A percentile compares a stretch with the other conserved stretches of the same genome.
phyloP scores from a whole-genome alignment of 2,797 vertebrate genomes.

The Rhadinocentrus ornatus region DNA sequence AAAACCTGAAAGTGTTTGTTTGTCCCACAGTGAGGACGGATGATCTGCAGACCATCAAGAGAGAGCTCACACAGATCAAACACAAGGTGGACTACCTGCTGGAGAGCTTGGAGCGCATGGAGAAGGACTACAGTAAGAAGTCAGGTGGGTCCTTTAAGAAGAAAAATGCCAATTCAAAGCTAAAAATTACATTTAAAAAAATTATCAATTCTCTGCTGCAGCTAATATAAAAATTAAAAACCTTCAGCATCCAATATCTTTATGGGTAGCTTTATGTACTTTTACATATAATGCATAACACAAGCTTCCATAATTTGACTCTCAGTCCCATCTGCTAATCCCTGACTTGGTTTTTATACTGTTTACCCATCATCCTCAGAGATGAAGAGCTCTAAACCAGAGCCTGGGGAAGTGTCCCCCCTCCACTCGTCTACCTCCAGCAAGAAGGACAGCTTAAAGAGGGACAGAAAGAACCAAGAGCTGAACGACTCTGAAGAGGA shows the following conservation, averaged over 20 bases:
- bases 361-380: constrained; percentile 57
- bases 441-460: constrained; percentile 81
- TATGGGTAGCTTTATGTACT: no score
- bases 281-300: not conserved
- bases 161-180: not conserved
- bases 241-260: not conserved
- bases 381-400: constrained; percentile 81
- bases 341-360: not conserved
- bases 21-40: constrained; percentile 84
- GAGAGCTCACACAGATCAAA: constrained; percentile 90
- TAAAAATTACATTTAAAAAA: not conserved
- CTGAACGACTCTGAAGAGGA: constrained; percentile 88
- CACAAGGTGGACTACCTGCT: constrained; percentile 91
- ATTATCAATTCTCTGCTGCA: no score
- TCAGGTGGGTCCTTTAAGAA: constrained; percentile 67
- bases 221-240: no score
- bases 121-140: constrained; percentile 89
- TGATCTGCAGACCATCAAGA: constrained; percentile 90
- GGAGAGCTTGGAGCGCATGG: constrained; percentile 90
- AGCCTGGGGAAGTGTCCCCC: constrained; percentile 82
- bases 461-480: constrained; percentile 79
- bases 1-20: not conserved
- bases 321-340: not conserved
- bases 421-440: constrained; percentile 78
- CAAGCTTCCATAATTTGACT: no score